Evolutionary conservation across 2,113 vertebrate species (phyloP).

Genomic region (Protomyctophum bolini): DNA sequence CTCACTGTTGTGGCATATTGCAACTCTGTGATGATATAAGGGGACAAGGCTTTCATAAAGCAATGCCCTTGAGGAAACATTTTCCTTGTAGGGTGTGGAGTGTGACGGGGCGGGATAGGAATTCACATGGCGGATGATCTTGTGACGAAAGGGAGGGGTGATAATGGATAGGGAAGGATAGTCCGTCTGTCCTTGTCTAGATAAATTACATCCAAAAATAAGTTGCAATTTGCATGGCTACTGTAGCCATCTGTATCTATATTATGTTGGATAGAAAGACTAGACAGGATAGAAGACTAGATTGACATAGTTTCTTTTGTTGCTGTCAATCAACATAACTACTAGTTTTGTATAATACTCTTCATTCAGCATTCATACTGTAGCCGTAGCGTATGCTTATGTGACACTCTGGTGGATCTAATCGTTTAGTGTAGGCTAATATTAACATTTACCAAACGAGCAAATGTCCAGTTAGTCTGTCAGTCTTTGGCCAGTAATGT

Average conservation of each 20-base stretch:
- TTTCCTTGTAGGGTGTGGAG: conserved; percentile 35
- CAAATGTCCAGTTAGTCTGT: not conserved
- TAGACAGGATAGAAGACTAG: not conserved
- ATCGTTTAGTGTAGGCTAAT: not conserved
- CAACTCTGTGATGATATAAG: not conserved
- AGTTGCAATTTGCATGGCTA: not conserved
- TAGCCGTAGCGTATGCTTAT: no score
- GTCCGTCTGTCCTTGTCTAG: not conserved
- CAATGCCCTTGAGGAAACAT: conserved; percentile 42
- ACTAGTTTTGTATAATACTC: no score
- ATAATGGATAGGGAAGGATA: conserved; percentile 15
- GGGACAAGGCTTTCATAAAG: conserved; percentile 13
- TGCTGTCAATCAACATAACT: no score
- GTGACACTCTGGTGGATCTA: no score
- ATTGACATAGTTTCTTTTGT: not conserved
- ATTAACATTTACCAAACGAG: not conserved
- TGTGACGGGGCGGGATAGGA: conserved; percentile 14
- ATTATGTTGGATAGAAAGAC: conserved; percentile 2
- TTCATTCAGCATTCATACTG: no score
- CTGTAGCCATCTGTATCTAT: not conserved
- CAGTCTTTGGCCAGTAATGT: not conserved
- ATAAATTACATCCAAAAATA: conserved; percentile 7
- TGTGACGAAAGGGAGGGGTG: conserved; percentile 35
- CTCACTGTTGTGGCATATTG: conserved; percentile 3
- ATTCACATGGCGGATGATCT: conserved; percentile 41